Percentiles rank a stretch among this genome's conserved stretches.
phyloP scores from a whole-genome alignment of 2,888 invertebrate species.

The Agelastica alni region DNA sequence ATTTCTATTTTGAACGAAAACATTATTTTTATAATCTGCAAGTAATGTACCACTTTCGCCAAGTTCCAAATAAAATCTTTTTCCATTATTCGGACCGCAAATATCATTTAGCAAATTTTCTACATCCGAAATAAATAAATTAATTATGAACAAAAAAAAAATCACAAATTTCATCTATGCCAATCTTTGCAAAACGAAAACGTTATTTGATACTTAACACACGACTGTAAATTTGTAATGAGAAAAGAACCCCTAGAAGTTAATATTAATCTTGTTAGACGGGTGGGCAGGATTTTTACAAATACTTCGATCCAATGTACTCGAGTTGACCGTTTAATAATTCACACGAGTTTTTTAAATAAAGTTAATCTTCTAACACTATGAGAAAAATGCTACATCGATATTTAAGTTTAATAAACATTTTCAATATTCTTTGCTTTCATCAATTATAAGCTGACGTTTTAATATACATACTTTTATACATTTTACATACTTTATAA shows the following conservation, averaged over 20 bases:
- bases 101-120: slow-evolving; percentile 33
- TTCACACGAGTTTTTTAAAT: not conserved
- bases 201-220: not conserved
- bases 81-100: slow-evolving; percentile 35
- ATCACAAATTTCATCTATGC: slow-evolving; percentile 11
- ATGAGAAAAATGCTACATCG: no score
- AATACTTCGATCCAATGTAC: slow-evolving; percentile 15
- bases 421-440: no score
- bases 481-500: no score
- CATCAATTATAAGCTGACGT: no score
- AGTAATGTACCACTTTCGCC: slow-evolving; percentile 51
- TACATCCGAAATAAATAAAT: slow-evolving; percentile 11
- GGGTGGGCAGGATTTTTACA: slow-evolving; percentile 6
- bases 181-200: not conserved
- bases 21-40: slow-evolving; percentile 48
- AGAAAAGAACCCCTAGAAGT: slow-evolving; percentile 25
- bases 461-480: no score
- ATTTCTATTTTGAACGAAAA: slow-evolving; percentile 16
- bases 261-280: slow-evolving; percentile 28
- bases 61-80: slow-evolving; percentile 52
- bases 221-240: slow-evolving; percentile 9
- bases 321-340: not conserved
- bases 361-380: no score
- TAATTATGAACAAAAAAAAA: slow-evolving; percentile 1
- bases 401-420: no score